A percentile compares a stretch with the other conserved stretches of the same genome.
These are phyloP conservation scores for Taenaris catops DNA, from an alignment of 2,888 invertebrate species.

Conservation along the genomic window DNA sequence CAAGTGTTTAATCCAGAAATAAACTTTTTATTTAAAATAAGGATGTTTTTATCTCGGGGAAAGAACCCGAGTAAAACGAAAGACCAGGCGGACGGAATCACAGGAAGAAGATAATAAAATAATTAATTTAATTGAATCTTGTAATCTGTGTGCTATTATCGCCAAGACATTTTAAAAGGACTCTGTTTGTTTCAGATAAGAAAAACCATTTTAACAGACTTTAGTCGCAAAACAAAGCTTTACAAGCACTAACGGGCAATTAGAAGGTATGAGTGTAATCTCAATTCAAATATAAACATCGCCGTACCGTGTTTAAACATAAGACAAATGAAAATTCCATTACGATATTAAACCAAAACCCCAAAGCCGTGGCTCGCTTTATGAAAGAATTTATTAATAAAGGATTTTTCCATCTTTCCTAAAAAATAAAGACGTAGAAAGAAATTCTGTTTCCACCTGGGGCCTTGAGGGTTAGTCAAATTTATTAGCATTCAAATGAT, in stretches of 20 bases:
- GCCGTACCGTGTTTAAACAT: constrained; percentile 5
- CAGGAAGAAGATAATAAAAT: no score
- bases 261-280: constrained; percentile 7
- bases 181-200: constrained; percentile 4
- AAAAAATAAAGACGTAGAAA: constrained; percentile 67
- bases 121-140: not conserved
- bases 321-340: constrained; percentile 68
- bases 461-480: constrained; percentile 65
- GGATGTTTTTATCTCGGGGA: no score
- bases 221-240: constrained; percentile 9
- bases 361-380: constrained; percentile 62
- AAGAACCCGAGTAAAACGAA: no score
- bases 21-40: no score
- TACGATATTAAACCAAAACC: constrained; percentile 67
- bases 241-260: constrained; percentile 10
- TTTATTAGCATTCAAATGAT: constrained; percentile 80
- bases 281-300: constrained; percentile 11
- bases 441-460: constrained; percentile 71
- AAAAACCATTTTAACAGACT: constrained; percentile 10
- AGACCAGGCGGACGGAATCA: no score
- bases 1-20: no score
- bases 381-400: constrained; percentile 74
- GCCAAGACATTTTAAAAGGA: constrained; percentile 1
- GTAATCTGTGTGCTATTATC: not conserved
- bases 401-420: constrained; percentile 68